Evolutionary conservation across 92 coral and sea anemone species (phyloP).

Genomic region (Zoanthus sociatus): DNA sequence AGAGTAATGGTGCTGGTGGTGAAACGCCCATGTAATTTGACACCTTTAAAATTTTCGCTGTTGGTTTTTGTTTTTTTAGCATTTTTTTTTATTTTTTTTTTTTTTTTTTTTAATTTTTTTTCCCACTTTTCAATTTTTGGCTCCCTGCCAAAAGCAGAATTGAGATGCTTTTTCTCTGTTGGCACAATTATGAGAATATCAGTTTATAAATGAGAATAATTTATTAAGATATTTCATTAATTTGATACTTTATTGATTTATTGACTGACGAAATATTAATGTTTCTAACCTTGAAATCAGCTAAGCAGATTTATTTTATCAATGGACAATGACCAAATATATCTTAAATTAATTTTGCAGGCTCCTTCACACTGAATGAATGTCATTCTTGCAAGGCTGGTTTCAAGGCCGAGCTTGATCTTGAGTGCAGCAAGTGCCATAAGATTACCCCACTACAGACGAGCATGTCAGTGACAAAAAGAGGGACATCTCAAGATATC

Average conservation of each 20-base stretch:
- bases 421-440: slow-evolving; percentile 6
- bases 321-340: slow-evolving; percentile 31
- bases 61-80: too few relatives aligned
- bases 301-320: slow-evolving; percentile 21
- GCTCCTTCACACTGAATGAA: slow-evolving; percentile 8
- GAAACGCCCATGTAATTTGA: too few relatives aligned
- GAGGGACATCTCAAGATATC: slow-evolving; percentile 3
- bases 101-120: too few relatives aligned
- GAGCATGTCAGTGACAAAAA: slow-evolving; percentile 1
- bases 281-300: slow-evolving; percentile 31
- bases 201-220: slow-evolving; percentile 23
- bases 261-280: slow-evolving; percentile 35
- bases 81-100: too few relatives aligned
- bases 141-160: too few relatives aligned
- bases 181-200: slow-evolving; percentile 32
- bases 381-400: slow-evolving; percentile 9
- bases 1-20: too few relatives aligned
- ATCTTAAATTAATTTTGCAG: slow-evolving; percentile 6
- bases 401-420: background rate
- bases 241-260: slow-evolving; percentile 32
- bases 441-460: background rate
- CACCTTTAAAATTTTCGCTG: too few relatives aligned
- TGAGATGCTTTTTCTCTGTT: too few relatives aligned
- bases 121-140: too few relatives aligned
- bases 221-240: slow-evolving; percentile 25